A percentile compares a stretch with the other conserved stretches of the same genome.
Evolutionary conservation across 2,113 vertebrate species (phyloP).

Genomic region (Zeus faber): DNA sequence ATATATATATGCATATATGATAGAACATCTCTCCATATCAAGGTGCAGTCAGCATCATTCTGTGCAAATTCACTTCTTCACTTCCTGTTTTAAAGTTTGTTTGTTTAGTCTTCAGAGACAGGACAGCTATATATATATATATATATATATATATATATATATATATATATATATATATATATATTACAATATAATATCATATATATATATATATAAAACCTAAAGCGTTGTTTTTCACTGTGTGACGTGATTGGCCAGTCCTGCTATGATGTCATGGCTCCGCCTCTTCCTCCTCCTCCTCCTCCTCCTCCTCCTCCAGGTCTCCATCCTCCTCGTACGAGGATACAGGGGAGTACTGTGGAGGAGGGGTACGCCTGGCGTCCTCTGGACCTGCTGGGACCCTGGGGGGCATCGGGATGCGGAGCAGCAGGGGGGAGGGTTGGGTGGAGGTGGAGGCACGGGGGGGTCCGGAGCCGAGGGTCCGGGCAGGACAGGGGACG

Average conservation of each 20-base stretch:
- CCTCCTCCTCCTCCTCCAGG: conserved; percentile 38
- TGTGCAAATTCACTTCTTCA: conserved; percentile 11
- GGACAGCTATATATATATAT: too few relatives aligned
- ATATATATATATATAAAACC: too few relatives aligned
- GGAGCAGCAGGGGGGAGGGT: conserved; percentile 46
- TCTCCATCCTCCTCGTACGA: conserved; percentile 65
- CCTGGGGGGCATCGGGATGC: conserved; percentile 53
- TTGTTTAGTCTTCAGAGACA: too few relatives aligned
- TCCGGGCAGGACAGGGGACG: background rate
- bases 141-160: too few relatives aligned
- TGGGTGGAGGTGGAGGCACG: conserved; percentile 15
- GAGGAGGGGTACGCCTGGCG: too few relatives aligned
- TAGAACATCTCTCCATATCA: background rate
- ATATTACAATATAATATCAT: too few relatives aligned
- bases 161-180: too few relatives aligned
- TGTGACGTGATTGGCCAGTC: background rate
- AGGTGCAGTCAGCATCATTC: conserved; percentile 25
- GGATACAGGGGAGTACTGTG: conserved; percentile 73
- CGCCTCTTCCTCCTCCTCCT: background rate
- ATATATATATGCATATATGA: too few relatives aligned
- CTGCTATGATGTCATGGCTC: background rate
- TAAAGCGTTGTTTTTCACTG: too few relatives aligned
- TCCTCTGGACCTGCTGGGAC: conserved; percentile 47
- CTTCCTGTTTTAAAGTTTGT: too few relatives aligned
- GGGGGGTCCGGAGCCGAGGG: background rate